These are phyloP conservation scores for Pedionomus torquatus DNA, from an alignment of 2,113 vertebrate species.

Conservation along the genomic window DNA sequence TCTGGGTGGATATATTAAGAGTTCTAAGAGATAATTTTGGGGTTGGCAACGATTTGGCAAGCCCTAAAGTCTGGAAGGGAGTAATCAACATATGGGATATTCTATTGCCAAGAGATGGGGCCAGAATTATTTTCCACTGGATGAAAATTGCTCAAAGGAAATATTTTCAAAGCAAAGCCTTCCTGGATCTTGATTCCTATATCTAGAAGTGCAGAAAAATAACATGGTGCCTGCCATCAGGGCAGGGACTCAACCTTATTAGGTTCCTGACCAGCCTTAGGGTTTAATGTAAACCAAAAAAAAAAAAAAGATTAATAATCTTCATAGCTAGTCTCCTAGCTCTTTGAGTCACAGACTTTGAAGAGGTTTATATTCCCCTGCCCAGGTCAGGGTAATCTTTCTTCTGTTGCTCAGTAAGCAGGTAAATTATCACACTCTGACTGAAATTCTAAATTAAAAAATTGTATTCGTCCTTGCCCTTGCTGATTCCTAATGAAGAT, in stretches of 20 bases:
- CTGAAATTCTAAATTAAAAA: not conserved
- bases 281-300: not conserved
- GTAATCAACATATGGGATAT: not conserved
- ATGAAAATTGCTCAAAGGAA: not conserved
- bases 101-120: not conserved
- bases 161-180: not conserved
- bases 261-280: not conserved
- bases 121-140: not conserved
- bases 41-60: not conserved
- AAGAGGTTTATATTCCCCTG: not conserved
- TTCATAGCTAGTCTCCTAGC: not conserved
- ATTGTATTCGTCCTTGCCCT: not conserved
- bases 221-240: not conserved
- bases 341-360: not conserved
- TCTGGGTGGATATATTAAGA: not conserved
- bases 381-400: not conserved
- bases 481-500: not conserved
- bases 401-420: not conserved
- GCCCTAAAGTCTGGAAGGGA: not conserved
- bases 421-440: not conserved
- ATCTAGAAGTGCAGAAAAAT: not conserved
- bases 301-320: not conserved
- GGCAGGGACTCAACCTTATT: not conserved
- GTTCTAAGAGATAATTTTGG: not conserved
- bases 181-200: not conserved